Evolutionary conservation across 2,888 invertebrate genomes (phyloP).

Genomic region (Endomychus coccineus): DNA sequence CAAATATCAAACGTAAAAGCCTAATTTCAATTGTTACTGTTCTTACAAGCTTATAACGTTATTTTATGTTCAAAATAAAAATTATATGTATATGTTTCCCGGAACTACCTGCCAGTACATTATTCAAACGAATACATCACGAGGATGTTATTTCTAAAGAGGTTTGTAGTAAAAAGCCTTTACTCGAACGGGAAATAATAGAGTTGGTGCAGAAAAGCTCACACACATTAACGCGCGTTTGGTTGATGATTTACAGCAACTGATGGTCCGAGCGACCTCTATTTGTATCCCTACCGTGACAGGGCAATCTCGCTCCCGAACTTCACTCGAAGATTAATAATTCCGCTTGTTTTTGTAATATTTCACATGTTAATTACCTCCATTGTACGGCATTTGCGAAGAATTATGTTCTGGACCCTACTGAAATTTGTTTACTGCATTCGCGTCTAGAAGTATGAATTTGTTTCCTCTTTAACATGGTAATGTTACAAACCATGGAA

Average conservation of each 20-base stretch:
- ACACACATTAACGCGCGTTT: constrained; percentile 30
- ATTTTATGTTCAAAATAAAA: too few relatives aligned
- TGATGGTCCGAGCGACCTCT: constrained; percentile 35
- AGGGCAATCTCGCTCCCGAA: constrained; percentile 42
- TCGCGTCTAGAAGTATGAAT: too few relatives aligned
- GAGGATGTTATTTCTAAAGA: constrained; percentile 10
- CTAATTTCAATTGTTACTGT: too few relatives aligned
- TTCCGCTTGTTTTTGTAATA: constrained; percentile 43
- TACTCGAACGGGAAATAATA: constrained; percentile 13
- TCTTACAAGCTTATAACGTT: too few relatives aligned
- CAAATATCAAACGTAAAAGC: too few relatives aligned
- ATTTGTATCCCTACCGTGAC: constrained; percentile 39
- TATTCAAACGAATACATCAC: constrained; percentile 9
- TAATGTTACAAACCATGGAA: too few relatives aligned
- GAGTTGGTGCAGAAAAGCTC: constrained; percentile 11
- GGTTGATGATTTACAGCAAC: constrained; percentile 37
- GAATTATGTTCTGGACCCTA: neutral
- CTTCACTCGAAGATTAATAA: constrained; percentile 40
- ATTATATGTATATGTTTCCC: too few relatives aligned
- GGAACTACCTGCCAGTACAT: too few relatives aligned
- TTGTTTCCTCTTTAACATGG: too few relatives aligned
- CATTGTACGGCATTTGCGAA: constrained; percentile 32
- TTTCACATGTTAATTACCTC: constrained; percentile 42
- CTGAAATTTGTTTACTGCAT: constrained; percentile 1
- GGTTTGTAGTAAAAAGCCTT: constrained; percentile 13